These are phyloP conservation scores for Lochmaea capreae DNA, from an alignment of 2,888 invertebrate genomes.

Conservation along the genomic window DNA sequence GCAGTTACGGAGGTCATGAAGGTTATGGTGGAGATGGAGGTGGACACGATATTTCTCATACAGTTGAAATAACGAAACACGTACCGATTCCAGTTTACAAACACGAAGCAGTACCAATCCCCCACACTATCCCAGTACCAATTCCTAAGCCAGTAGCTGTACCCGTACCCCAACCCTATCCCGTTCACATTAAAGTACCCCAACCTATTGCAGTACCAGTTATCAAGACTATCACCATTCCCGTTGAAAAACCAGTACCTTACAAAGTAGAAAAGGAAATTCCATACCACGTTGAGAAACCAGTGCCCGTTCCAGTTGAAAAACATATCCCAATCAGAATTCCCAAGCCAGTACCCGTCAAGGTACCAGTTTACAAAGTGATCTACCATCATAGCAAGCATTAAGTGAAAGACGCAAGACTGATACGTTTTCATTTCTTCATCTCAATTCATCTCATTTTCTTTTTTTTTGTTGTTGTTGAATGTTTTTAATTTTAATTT, in stretches of 20 bases:
- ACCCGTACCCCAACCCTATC: conserved; percentile 76
- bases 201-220: conserved; percentile 77
- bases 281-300: conserved; percentile 75
- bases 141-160: conserved; percentile 77
- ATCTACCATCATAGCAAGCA: conserved; percentile 77
- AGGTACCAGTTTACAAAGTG: conserved; percentile 78
- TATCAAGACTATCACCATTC: conserved; percentile 75
- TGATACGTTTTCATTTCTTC: conserved; percentile 48
- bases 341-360: conserved; percentile 76
- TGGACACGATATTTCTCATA: conserved; percentile 67
- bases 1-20: conserved; percentile 56
- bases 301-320: conserved; percentile 76
- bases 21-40: conserved; percentile 54
- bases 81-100: conserved; percentile 69
- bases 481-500: conserved; percentile 38
- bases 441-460: conserved; percentile 38
- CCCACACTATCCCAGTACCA: conserved; percentile 70
- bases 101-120: conserved; percentile 66
- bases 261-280: conserved; percentile 76
- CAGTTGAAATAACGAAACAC: conserved; percentile 77
- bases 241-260: conserved; percentile 79
- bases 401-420: conserved; percentile 54
- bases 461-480: conserved; percentile 38
- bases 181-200: conserved; percentile 76
- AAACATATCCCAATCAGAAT: conserved; percentile 78